Conservation (phyloP, 2,797 vertebrate genomes). For the Peromyscus melanophrys region DNA sequence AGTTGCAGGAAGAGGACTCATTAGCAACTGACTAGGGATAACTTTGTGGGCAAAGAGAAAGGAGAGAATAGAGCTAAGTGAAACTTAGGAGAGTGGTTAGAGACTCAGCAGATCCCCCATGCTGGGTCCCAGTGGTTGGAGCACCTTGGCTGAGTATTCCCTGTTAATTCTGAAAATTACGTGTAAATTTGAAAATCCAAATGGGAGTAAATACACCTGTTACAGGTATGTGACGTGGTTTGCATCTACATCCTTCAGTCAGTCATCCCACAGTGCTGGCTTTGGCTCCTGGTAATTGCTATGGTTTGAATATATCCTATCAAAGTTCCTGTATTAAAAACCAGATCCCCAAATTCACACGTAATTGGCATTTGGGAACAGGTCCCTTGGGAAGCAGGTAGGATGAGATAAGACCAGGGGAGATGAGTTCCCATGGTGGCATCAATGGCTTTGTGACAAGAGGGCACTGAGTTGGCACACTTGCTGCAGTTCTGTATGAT, state of each 20-base stretch:
- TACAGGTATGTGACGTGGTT: neutral
- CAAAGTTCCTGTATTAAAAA: neutral
- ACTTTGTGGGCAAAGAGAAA: conserved; percentile 13
- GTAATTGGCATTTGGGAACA: neutral
- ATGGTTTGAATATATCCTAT: neutral
- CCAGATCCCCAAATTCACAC: neutral
- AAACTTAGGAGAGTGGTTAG: neutral
- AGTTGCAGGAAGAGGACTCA: conserved; percentile 70
- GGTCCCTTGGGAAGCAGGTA: neutral
- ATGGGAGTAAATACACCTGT: neutral
- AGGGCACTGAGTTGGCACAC: neutral
- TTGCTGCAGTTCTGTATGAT: neutral
- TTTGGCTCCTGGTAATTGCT: neutral
- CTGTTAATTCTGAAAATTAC: neutral
- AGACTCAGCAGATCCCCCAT: accelerated
- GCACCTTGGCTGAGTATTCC: neutral
- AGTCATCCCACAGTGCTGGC: neutral
- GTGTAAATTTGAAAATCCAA: neutral
- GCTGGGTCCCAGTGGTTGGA: no score
- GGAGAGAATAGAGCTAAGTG: neutral
- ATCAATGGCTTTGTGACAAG: neutral
- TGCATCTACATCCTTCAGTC: neutral
- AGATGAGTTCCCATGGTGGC: no score
- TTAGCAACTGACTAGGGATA: conserved; percentile 78
- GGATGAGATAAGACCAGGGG: neutral